phyloP scores from a whole-genome alignment of 1,140 invertebrate species.

The Leptinotarsa lineolata region DNA sequence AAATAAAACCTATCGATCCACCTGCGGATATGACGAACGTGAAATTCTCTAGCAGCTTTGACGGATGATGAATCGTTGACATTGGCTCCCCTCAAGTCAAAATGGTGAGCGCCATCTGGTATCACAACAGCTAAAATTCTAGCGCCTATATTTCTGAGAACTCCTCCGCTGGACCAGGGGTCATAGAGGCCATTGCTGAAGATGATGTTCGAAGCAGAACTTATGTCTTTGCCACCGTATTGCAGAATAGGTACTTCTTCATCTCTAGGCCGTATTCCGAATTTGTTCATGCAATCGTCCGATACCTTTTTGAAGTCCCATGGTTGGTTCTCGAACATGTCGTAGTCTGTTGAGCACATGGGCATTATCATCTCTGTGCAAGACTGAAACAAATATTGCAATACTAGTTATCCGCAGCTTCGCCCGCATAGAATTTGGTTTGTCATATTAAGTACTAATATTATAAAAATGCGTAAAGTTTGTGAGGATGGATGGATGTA shows the following conservation, averaged over 20 bases:
- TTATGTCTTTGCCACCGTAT: conserved; percentile 81
- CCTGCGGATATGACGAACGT: conserved; percentile 67
- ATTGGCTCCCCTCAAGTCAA: conserved; percentile 80
- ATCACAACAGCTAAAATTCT: conserved; percentile 78
- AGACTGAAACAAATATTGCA: conserved; percentile 60
- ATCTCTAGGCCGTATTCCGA: conserved; percentile 64
- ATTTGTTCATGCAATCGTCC: conserved; percentile 72
- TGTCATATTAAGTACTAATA: too few relatives aligned
- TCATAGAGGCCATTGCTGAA: conserved; percentile 92
- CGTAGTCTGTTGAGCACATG: conserved; percentile 79
- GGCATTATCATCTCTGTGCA: conserved; percentile 98
- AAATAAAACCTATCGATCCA: conserved; percentile 65
- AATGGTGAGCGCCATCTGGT: conserved; percentile 88
- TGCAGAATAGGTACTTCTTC: conserved; percentile 69
- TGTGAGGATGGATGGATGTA: too few relatives aligned
- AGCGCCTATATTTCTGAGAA: conserved; percentile 72
- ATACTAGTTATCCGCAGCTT: too few relatives aligned
- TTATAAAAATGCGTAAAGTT: too few relatives aligned
- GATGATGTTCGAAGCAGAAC: conserved; percentile 78
- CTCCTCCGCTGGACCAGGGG: conserved; percentile 91
- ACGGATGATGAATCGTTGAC: conserved; percentile 74
- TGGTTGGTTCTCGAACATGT: conserved; percentile 79
- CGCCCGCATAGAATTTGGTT: too few relatives aligned
- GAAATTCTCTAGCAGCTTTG: conserved; percentile 67
- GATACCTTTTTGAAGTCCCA: conserved; percentile 77